Percentiles rank a stretch among this genome's conserved stretches.
Evolutionary conservation across 2,797 vertebrate species (phyloP).

Genomic region (Acipenser ruthenus): DNA sequence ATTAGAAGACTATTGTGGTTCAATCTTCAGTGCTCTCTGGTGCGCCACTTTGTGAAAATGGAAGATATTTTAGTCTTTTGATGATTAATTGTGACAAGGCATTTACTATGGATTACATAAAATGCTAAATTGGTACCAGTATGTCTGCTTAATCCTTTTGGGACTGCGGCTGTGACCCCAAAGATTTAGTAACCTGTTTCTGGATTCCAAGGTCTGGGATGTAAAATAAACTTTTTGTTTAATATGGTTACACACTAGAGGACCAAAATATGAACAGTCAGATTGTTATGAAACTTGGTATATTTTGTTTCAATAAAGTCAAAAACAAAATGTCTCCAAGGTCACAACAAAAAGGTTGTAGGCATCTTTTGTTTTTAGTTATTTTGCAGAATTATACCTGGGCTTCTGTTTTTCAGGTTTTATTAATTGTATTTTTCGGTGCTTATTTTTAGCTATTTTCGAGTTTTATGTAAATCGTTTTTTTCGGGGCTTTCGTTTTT

Average conservation of each 20-base stretch:
- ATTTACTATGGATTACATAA: not conserved
- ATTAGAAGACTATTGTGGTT: not conserved
- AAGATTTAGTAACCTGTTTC: not conserved
- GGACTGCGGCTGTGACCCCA: not conserved
- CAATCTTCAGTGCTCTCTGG: not conserved
- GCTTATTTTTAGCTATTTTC: no score
- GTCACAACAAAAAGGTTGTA: no score
- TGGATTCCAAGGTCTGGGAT: not conserved
- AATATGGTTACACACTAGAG: not conserved
- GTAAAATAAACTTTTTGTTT: not conserved
- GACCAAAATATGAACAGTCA: not conserved
- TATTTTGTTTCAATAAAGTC: not conserved
- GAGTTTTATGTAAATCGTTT: no score
- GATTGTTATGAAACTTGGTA: not conserved
- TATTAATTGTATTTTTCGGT: no score
- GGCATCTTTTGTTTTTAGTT: no score
- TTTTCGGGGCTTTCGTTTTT: no score
- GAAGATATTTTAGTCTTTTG: not conserved
- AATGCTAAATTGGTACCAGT: not conserved
- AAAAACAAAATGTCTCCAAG: no score
- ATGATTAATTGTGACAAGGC: slow-evolving; percentile 1
- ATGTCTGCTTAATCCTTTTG: not conserved
- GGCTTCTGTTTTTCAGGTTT: no score
- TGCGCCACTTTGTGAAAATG: not conserved
- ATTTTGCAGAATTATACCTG: no score